Conservation (phyloP, 2,797 vertebrate genomes). For the Salarias fasciatus region DNA sequence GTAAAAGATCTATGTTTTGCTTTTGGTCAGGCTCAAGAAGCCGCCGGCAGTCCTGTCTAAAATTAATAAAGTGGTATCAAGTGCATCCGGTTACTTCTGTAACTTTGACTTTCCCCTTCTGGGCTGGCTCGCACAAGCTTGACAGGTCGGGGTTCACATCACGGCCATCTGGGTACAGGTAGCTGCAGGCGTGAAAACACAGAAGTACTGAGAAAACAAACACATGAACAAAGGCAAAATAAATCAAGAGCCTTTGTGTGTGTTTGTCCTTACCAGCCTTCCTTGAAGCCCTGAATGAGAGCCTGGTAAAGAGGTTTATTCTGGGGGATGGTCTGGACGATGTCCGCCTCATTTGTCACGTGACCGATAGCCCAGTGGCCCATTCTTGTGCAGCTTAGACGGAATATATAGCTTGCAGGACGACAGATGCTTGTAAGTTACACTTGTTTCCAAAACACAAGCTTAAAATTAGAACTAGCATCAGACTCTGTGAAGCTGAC, state of each 20-base stretch:
- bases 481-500: neutral
- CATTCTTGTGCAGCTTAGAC: conserved; percentile 89
- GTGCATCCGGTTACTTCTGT: conserved; percentile 77
- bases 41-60: conserved; percentile 6
- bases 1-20: conserved; percentile 11
- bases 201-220: conserved; percentile 13
- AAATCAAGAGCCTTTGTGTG: conserved; percentile 3
- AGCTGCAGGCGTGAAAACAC: conserved; percentile 74
- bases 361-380: conserved; percentile 93
- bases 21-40: neutral
- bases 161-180: conserved; percentile 87
- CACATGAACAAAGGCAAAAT: neutral
- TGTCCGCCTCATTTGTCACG: conserved; percentile 80
- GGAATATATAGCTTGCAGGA: conserved; percentile 87
- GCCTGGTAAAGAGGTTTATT: conserved; percentile 84
- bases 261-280: conserved; percentile 83
- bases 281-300: conserved; percentile 85
- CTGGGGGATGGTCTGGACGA: conserved; percentile 89
- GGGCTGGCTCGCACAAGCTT: conserved; percentile 61
- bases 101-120: conserved; percentile 79
- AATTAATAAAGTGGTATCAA: conserved; percentile 5
- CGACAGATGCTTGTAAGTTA: neutral
- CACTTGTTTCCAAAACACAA: neutral
- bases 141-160: conserved; percentile 86
- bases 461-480: neutral